Evolutionary conservation across 2,888 invertebrate genomes (phyloP).

Genomic region (Acanthosoma haemorrhoidale): DNA sequence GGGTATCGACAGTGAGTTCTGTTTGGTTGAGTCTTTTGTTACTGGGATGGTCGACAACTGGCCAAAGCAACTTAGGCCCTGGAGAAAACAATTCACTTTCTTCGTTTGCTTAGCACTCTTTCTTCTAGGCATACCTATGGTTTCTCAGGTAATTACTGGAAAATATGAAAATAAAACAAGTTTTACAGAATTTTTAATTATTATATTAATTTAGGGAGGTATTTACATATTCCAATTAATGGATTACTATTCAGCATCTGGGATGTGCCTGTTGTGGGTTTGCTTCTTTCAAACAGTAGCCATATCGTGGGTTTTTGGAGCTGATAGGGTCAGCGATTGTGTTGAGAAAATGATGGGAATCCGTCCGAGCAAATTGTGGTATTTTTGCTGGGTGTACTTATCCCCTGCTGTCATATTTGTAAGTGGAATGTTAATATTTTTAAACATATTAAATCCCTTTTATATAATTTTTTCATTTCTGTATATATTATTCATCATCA

Average conservation of each 20-base stretch:
- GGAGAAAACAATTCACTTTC: conserved; percentile 61
- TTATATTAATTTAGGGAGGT: conserved; percentile 46
- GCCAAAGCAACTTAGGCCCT: conserved; percentile 53
- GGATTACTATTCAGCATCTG: conserved; percentile 56
- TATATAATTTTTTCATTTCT: background rate
- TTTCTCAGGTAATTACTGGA: conserved; percentile 52
- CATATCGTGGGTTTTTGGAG: conserved; percentile 57
- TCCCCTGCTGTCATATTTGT: conserved; percentile 58
- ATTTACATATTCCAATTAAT: conserved; percentile 50
- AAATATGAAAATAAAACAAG: background rate
- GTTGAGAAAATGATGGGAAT: conserved; percentile 60
- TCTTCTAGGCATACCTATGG: conserved; percentile 57
- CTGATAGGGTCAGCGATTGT: conserved; percentile 55
- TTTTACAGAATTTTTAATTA: background rate
- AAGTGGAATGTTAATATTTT: conserved; percentile 45
- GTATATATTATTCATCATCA: background rate
- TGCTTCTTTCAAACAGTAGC: conserved; percentile 58
- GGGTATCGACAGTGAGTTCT: conserved; percentile 70
- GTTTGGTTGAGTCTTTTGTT: conserved; percentile 59
- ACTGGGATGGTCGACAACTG: conserved; percentile 57
- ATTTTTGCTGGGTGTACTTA: conserved; percentile 56
- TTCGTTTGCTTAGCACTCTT: conserved; percentile 56
- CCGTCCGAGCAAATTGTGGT: conserved; percentile 52
- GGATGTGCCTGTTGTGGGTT: conserved; percentile 57
- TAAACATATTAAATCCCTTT: no score